Evolutionary conservation across 2,888 invertebrate species (phyloP), one percentile per base, ranked within the genome.

Genomic region (Cenopis cana): DNA sequence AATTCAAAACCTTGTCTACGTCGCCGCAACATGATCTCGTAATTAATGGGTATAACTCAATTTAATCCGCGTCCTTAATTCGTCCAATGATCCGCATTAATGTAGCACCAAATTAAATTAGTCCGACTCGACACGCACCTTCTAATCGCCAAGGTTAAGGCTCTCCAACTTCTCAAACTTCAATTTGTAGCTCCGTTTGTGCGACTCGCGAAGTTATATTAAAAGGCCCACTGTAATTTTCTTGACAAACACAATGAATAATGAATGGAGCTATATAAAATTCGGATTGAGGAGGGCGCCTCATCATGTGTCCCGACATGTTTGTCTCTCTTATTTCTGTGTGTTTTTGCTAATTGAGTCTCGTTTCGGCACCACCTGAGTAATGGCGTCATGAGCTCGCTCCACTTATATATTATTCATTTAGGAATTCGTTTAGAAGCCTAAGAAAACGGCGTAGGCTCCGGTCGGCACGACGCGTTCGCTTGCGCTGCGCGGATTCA

Each of bases 201-300:
- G 73, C 76, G 76, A 75, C 77, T 87, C 83, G 82, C 82, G 85
- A 90, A 90, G 88, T 94, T 93, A 94, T 93, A 93, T 94, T 93
- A 94, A 93, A 93, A 93, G 90, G 91, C 88, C 89, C 89, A 91
- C 88, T 89, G 91, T 91, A 90, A 91, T 91, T 90, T 91, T 89
- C 91, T 91, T 89, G 85, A 89, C 91, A 92, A 91, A 92, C 89
- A 89, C 86, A 87, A 90, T 89, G 90, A 90, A 90, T 91, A 91
- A 91, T 89, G 87, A 90, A 90, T 89, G 85, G 82, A 84, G 88
- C 87, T 86, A 91, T 93, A 92, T 92, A 91, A 92, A 92, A 93
- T 91, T 91, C 89, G 89, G 88, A 90, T 90, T 89, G 89, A 90
- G 88, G 84, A 88, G 87, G 85, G 85, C 87, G 85, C 84, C 84